Evolutionary conservation across 2,797 vertebrate species (phyloP), one percentile per base, ranked within the genome.

Genomic region (Euphonia xanthogaster): DNA sequence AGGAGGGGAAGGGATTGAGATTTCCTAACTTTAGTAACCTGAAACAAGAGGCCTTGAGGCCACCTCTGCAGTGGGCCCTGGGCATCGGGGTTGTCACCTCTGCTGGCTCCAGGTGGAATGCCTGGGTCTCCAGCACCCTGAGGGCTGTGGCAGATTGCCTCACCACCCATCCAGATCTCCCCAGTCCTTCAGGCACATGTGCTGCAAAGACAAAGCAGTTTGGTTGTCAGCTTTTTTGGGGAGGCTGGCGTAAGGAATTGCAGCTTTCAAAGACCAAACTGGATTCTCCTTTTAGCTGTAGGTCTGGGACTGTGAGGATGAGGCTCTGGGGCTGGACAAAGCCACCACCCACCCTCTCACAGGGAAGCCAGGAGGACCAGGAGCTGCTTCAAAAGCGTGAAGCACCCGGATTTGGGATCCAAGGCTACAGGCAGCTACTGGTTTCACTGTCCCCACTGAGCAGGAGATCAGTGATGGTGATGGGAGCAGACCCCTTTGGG

Each of bases 11-110:
- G 7, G 4, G 31, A 57, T 27, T 90, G 53, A 22, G 62, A 25
- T 39, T 71, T 88, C 53, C 50, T 42, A 6, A 55, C n/a, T 44
- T 94, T 7, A 30, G 28, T 42, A 50, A 86, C 60, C 44, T 51
- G 75, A 67, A 65, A 28, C 0, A 2, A 44, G 60, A 76, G 16
- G 44, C n/a, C 39, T 76, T 1, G 4, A 23, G 39, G n/a, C 27
- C 24, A 1, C 28, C 58, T 60, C 25, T 0, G 0, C 33, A 24
- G 66, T 33, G 54, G 33, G 75, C 9, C 1, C 18, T 23, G 42
- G 73, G 28, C 50, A 1, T 4, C 1, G 2, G 39, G 27, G 12
- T 54, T 94, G 67, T 75, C 78, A 39, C 11, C 82, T 90, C 63
- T 4, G 0, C 71, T 42, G 50, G 39, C 35, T 66, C 24, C 60